Evolutionary conservation across 2,888 invertebrate species (phyloP), one percentile per base, ranked within the genome.

Genomic region (Ormyrus labotus): DNA sequence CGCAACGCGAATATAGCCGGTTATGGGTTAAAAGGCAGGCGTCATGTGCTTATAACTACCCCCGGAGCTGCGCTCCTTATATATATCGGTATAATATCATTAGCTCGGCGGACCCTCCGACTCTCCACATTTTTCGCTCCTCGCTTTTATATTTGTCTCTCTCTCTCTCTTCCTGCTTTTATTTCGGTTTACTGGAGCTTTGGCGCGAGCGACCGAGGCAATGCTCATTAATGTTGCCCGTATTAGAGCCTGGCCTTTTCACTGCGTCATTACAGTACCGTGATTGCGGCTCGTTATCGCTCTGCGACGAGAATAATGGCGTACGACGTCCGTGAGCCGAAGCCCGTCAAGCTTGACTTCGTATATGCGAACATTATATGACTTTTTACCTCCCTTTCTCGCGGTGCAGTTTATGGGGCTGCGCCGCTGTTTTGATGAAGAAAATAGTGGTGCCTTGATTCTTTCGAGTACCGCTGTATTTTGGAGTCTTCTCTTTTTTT

Each of bases 1-100:
- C 13, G 55, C 34, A 64, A 65, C 74, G 69, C 50, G 70, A 80
- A 74, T 74, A 63, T 74, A 70, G 47, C 83, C 84, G 84, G 86
- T 87, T 86, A 87, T 84, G 84, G 88, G 87, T 87, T 87, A 89
- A 88, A 88, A 89, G 89, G 85, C 88, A 85, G 86, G 89, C 90
- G 90, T 89, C 90, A 90, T 88, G 88, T 90, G 90, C 86, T 88
- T 85, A 85, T 89, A 90, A 90, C 90, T 88, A 86, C 82, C 45
- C 53, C 5, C 34, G 10, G 11, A 45, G 6, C 55, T 50, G 13
- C 64, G 45, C 69, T 57, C 63, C 58, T 11, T 57, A 64, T 76
- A 34, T 34, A 81, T 87, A 88, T 89, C 87, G 86, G 85, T 88
- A 87, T 89, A 87, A 89, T 90, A 89, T 89, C 88, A 90, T 90